Conservation (phyloP, 2,797 vertebrate genomes). For the Cirrhinus molitorella region DNA sequence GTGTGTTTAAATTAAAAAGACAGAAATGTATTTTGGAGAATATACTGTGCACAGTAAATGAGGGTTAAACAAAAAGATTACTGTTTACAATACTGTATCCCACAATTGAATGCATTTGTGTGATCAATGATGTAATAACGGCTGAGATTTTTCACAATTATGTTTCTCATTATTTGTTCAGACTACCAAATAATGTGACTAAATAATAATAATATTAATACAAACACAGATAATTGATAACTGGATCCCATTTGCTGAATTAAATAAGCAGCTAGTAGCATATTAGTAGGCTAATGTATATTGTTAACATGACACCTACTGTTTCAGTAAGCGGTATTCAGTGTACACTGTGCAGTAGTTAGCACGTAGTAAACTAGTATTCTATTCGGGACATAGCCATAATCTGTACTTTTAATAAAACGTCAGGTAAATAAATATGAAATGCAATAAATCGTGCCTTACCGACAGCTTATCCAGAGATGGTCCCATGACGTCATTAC, state of each 20-base stretch:
- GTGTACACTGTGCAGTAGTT: not conserved
- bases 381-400: not conserved
- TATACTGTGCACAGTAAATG: not conserved
- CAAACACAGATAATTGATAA: too few species aligned
- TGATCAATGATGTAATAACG: not conserved
- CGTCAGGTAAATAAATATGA: not conserved
- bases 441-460: conserved; percentile 48
- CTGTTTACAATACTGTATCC: not conserved
- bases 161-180: not conserved
- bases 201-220: too few species aligned
- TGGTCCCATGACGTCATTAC: conserved; percentile 28
- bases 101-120: not conserved
- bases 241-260: too few species aligned
- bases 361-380: not conserved
- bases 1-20: conserved; percentile 46
- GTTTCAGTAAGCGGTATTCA: not conserved
- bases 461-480: conserved; percentile 76
- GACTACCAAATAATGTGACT: too few species aligned
- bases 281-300: not conserved
- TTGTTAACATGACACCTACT: not conserved
- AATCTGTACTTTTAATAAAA: not conserved
- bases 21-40: not conserved
- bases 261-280: too few species aligned
- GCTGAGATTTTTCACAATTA: not conserved
- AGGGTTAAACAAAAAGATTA: not conserved